Evolutionary conservation across 92 coral and sea anemone species (phyloP).

Genomic region (Parazoanthus atlanticus): DNA sequence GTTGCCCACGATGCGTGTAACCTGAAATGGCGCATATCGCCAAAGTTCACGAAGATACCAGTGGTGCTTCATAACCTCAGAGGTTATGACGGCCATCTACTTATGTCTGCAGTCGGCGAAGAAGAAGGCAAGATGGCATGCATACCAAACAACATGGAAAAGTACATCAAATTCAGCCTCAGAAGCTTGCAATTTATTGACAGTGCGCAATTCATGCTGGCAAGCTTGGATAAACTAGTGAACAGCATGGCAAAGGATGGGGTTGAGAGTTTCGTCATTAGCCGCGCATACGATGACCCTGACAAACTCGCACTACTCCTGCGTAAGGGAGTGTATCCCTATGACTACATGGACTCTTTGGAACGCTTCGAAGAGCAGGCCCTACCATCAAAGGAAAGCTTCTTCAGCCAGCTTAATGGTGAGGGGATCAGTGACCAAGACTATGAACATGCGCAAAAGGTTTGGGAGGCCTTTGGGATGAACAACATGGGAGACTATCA

Average conservation of each 20-base stretch:
- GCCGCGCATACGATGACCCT: neutral
- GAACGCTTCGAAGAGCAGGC: neutral
- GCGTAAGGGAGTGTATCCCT: neutral
- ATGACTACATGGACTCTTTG: neutral
- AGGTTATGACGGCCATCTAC: neutral
- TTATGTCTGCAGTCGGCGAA: neutral
- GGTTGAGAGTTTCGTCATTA: neutral
- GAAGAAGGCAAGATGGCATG: neutral
- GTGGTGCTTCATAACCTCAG: neutral
- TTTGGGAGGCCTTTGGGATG: neutral
- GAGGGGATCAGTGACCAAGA: neutral
- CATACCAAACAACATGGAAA: constrained; percentile 1
- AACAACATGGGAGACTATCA: constrained; percentile 1
- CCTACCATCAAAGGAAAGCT: neutral
- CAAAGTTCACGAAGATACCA: neutral
- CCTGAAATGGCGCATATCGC: neutral
- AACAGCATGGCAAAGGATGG: constrained; percentile 15
- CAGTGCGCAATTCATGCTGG: neutral
- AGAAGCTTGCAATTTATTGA: neutral
- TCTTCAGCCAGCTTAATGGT: neutral
- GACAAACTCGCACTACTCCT: neutral
- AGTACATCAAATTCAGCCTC: constrained; percentile 3
- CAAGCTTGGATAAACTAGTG: neutral
- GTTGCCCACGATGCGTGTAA: neutral
- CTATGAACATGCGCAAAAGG: neutral